These are phyloP conservation scores for Meta bourneti DNA, from an alignment of 2,888 invertebrate species.

Conservation along the genomic window DNA sequence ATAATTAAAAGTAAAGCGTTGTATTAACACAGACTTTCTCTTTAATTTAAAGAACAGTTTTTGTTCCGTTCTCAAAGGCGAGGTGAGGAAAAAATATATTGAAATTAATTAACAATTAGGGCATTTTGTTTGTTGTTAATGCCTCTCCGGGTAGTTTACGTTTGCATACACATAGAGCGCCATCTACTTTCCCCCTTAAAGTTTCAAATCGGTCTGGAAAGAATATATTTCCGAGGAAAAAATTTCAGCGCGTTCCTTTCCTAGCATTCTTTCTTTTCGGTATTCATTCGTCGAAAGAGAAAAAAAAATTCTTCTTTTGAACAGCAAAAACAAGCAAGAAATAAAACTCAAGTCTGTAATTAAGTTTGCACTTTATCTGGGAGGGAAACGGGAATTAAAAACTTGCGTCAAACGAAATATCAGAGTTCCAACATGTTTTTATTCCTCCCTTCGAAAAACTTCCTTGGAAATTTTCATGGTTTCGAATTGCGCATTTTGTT, in stretches of 20 bases:
- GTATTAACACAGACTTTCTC: constrained; percentile 11
- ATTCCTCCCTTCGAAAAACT: background rate
- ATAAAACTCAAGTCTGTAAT: constrained; percentile 11
- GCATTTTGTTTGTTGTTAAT: constrained; percentile 24
- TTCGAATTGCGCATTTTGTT: constrained; percentile 1
- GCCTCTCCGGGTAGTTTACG: background rate
- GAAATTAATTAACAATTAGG: constrained; percentile 46
- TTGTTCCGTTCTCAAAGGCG: background rate
- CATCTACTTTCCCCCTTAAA: background rate
- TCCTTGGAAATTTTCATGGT: constrained; percentile 7
- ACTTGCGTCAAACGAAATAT: background rate
- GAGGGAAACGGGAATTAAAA: background rate
- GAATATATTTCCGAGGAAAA: background rate
- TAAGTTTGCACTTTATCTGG: constrained; percentile 6
- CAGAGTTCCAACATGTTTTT: background rate
- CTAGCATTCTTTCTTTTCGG: background rate
- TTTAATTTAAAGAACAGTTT: constrained; percentile 7
- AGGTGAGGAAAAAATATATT: constrained; percentile 10
- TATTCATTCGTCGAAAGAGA: background rate
- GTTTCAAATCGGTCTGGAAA: constrained; percentile 6
- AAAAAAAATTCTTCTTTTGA: background rate
- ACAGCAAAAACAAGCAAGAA: background rate
- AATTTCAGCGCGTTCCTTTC: background rate
- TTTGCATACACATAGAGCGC: background rate
- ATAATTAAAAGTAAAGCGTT: constrained; percentile 27